Evolutionary conservation across 2,113 vertebrate species (phyloP).

Genomic region (Apeltes quadracus): DNA sequence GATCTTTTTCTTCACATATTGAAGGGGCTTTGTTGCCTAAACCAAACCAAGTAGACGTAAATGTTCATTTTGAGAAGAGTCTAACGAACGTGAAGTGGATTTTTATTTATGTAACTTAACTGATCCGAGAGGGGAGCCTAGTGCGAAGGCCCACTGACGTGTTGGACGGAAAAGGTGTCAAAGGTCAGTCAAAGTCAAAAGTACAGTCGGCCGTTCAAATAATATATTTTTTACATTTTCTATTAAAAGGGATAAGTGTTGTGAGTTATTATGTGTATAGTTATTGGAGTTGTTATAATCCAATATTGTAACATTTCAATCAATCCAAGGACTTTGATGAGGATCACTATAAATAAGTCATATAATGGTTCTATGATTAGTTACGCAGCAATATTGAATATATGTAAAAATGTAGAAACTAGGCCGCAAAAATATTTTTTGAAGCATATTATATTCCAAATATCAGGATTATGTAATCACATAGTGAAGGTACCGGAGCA

Average conservation of each 20-base stretch:
- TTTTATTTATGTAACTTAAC: neutral
- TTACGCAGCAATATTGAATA: no score
- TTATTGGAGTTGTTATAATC: neutral
- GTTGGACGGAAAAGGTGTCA: neutral
- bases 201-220: no score
- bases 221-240: neutral
- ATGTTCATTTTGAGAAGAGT: neutral
- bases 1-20: neutral
- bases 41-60: neutral
- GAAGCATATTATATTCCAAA: neutral
- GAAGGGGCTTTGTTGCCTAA: neutral
- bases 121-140: neutral
- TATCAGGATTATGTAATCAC: neutral
- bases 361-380: no score
- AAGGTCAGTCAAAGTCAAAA: no score
- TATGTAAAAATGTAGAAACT: neutral
- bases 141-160: neutral
- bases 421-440: neutral
- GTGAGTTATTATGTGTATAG: no score
- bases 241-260: no score
- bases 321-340: neutral
- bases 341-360: neutral
- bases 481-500: neutral
- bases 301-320: neutral
- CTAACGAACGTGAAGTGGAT: neutral